Evolutionary conservation across 1,140 invertebrate genomes (phyloP).

Genomic region (Druon quercuslanigerum): DNA sequence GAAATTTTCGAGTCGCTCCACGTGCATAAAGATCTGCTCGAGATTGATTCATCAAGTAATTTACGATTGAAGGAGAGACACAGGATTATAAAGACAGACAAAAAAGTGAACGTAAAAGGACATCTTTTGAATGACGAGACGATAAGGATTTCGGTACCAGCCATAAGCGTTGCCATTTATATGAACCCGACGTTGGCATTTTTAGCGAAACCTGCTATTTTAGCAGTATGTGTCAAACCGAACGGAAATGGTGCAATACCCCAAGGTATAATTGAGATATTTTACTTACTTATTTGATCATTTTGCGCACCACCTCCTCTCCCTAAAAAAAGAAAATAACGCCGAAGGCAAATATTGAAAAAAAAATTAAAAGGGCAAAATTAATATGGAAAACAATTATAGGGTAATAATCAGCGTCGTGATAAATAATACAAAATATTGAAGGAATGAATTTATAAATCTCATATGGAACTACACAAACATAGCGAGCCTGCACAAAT

Average conservation of each 20-base stretch:
- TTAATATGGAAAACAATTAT: too few relatives aligned
- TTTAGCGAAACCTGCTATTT: conserved; percentile 78
- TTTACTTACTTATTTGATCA: too few relatives aligned
- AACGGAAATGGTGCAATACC: conserved; percentile 43
- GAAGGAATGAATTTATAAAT: too few relatives aligned
- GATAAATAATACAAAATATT: too few relatives aligned
- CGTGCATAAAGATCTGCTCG: conserved; percentile 66
- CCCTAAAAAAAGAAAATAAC: too few relatives aligned
- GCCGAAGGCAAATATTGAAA: too few relatives aligned
- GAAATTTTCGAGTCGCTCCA: conserved; percentile 66
- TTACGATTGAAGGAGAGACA: conserved; percentile 64
- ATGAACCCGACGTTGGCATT: conserved; percentile 84
- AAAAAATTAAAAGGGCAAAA: too few relatives aligned
- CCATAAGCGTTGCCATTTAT: conserved; percentile 83
- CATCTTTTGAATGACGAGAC: conserved; percentile 79
- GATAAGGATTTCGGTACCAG: conserved; percentile 81
- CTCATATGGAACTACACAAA: too few relatives aligned
- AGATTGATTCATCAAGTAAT: conserved; percentile 57
- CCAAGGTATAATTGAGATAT: conserved; percentile 57
- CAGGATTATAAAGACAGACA: conserved; percentile 50
- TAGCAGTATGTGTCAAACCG: conserved; percentile 71
- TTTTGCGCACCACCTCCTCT: background rate
- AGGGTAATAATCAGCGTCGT: too few relatives aligned
- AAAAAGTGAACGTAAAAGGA: conserved; percentile 74
- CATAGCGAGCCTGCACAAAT: too few relatives aligned